These are phyloP conservation scores for Acanthoscelides obtectus DNA, from an alignment of 2,888 invertebrate genomes.

Conservation along the genomic window DNA sequence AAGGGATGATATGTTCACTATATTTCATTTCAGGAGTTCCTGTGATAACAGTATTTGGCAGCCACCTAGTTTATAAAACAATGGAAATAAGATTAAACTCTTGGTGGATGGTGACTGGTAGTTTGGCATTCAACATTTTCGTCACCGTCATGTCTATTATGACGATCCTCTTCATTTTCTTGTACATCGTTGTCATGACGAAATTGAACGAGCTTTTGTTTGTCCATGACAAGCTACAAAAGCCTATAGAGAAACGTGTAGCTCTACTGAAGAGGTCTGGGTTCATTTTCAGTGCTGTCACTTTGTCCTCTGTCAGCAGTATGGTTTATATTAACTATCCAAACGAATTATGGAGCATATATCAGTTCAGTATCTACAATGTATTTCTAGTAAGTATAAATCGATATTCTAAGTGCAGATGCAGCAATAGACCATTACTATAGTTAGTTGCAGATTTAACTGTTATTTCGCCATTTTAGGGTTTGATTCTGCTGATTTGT, in stretches of 20 bases:
- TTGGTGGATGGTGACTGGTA: conserved; percentile 61
- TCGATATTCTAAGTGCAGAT: no score
- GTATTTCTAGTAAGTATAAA: conserved; percentile 55
- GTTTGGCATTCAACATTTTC: conserved; percentile 61
- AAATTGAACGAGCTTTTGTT: conserved; percentile 56
- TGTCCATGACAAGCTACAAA: conserved; percentile 58
- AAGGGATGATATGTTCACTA: conserved; percentile 4
- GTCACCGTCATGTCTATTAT: conserved; percentile 65
- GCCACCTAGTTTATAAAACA: conserved; percentile 62
- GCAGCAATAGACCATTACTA: no score
- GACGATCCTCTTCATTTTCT: conserved; percentile 61
- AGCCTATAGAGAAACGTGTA: conserved; percentile 55
- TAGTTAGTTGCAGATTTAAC: no score
- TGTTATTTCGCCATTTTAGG: conserved; percentile 46
- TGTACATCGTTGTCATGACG: conserved; percentile 63
- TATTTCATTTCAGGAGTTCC: conserved; percentile 53
- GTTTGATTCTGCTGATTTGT: conserved; percentile 55
- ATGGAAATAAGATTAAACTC: conserved; percentile 54
- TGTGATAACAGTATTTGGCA: conserved; percentile 61
- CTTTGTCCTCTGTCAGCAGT: conserved; percentile 58
- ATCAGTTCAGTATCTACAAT: conserved; percentile 54
- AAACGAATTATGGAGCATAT: conserved; percentile 53
- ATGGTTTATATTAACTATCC: conserved; percentile 60
- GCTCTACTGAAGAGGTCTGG: conserved; percentile 59
- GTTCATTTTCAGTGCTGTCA: conserved; percentile 55